phyloP scores from a whole-genome alignment of 2,113 vertebrate species.

The Clarias batrachus region DNA sequence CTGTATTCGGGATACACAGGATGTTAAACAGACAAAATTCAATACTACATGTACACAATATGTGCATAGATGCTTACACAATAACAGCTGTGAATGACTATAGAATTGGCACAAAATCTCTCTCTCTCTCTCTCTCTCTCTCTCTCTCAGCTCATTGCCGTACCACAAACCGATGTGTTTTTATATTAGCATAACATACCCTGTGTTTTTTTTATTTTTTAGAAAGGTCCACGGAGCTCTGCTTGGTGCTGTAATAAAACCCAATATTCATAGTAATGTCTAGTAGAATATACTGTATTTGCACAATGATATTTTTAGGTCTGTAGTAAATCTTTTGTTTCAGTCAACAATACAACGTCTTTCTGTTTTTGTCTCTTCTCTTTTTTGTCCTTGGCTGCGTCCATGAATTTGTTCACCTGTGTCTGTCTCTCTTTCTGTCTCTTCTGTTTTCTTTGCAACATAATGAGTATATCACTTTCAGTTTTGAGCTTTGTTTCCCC shows the following conservation, averaged over 20 bases:
- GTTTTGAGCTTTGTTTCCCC: not conserved
- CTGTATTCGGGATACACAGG: not conserved
- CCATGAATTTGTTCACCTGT: conserved; percentile 1
- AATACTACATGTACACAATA: not conserved
- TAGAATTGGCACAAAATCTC: not conserved
- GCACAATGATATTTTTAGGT: not conserved
- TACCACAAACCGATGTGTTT: not conserved
- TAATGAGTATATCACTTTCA: not conserved
- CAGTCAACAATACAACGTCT: not conserved
- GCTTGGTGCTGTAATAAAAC: not conserved
- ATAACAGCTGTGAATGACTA: not conserved
- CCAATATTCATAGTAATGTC: not conserved
- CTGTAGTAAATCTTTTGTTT: not conserved
- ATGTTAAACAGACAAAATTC: not conserved
- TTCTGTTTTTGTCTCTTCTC: not conserved
- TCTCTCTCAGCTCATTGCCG: not conserved
- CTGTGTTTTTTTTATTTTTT: not conserved
- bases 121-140: not conserved
- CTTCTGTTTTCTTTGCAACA: not conserved
- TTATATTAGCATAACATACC: not conserved
- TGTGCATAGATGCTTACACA: not conserved
- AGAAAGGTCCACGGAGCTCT: not conserved
- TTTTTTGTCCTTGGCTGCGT: not conserved
- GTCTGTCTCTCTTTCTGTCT: not conserved
- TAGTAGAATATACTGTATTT: not conserved